Percentiles rank a stretch among this genome's conserved stretches.
These are phyloP conservation scores for Lagorchestes hirsutus DNA, from an alignment of 2,797 vertebrate genomes.

Conservation along the genomic window DNA sequence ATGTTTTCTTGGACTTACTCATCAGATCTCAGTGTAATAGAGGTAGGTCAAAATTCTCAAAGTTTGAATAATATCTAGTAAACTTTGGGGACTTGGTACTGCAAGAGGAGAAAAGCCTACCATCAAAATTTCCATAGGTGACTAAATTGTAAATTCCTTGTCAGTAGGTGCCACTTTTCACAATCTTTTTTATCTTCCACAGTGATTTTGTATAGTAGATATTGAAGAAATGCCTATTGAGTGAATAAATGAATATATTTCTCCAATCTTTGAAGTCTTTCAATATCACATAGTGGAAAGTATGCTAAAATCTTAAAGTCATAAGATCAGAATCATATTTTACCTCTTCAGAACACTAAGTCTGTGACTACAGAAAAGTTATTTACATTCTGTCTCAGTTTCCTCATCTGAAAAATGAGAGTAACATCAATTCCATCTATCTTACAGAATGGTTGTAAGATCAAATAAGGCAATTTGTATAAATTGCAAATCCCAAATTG, in stretches of 20 bases:
- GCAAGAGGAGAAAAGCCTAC: background rate
- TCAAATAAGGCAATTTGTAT: background rate
- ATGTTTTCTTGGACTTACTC: background rate
- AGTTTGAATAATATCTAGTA: background rate
- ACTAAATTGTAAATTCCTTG: background rate
- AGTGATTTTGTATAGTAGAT: background rate
- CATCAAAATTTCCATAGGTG: background rate
- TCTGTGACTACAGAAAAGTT: background rate
- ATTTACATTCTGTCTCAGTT: background rate
- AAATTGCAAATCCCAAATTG: background rate
- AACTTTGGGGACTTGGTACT: background rate
- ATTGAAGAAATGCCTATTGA: background rate
- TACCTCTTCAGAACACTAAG: background rate
- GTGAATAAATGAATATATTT: background rate
- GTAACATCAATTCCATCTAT: background rate
- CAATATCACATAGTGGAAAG: background rate
- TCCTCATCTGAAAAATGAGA: background rate
- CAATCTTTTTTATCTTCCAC: background rate
- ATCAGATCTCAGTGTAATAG: background rate
- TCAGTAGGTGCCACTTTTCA: background rate
- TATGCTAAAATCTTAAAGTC: background rate
- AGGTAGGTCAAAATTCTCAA: background rate
- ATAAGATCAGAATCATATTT: background rate
- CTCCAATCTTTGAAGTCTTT: background rate
- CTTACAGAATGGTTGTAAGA: background rate